A percentile compares a stretch with the other conserved stretches of the same genome.
Evolutionary conservation across 2,888 invertebrate genomes (phyloP).

Genomic region (Acanthosoma haemorrhoidale): DNA sequence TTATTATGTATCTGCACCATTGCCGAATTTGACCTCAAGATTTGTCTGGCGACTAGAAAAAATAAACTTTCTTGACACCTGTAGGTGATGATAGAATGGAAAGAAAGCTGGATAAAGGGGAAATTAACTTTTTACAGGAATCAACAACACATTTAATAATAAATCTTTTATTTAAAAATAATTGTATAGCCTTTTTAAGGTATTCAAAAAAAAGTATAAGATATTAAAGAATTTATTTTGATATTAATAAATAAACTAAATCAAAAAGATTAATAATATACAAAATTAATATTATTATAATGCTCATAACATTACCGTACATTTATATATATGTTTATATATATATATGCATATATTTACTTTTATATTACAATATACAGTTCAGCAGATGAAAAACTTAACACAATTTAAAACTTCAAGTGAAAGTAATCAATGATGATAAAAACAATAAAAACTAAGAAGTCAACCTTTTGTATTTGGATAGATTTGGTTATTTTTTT

Average conservation of each 20-base stretch:
- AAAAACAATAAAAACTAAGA: conserved; percentile 3
- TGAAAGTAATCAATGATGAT: conserved; percentile 8
- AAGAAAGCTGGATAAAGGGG: too few relatives aligned
- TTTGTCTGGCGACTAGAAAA: too few relatives aligned
- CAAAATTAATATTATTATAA: conserved; percentile 23
- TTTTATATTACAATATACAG: conserved; percentile 20
- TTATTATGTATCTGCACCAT: too few relatives aligned
- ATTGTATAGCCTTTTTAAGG: neutral
- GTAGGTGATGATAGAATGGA: too few relatives aligned
- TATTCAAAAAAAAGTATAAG: conserved; percentile 12
- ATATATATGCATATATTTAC: conserved; percentile 20
- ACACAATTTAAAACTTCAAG: conserved; percentile 23
- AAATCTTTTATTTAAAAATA: conserved; percentile 10
- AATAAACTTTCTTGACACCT: too few relatives aligned
- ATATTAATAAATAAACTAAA: conserved; percentile 27
- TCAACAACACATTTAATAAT: neutral
- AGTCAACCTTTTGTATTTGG: conserved; percentile 10
- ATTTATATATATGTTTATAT: conserved; percentile 17
- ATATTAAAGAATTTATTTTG: conserved; percentile 26
- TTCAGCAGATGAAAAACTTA: conserved; percentile 15
- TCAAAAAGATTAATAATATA: conserved; percentile 23
- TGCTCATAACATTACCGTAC: conserved; percentile 13
- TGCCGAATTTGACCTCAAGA: too few relatives aligned
- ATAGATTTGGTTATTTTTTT: neutral
- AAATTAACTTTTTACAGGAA: too few relatives aligned